A percentile compares a stretch with the other conserved stretches of the same genome.
Conservation (phyloP, 2,888 invertebrate species). For the Alloplasta piceator region DNA sequence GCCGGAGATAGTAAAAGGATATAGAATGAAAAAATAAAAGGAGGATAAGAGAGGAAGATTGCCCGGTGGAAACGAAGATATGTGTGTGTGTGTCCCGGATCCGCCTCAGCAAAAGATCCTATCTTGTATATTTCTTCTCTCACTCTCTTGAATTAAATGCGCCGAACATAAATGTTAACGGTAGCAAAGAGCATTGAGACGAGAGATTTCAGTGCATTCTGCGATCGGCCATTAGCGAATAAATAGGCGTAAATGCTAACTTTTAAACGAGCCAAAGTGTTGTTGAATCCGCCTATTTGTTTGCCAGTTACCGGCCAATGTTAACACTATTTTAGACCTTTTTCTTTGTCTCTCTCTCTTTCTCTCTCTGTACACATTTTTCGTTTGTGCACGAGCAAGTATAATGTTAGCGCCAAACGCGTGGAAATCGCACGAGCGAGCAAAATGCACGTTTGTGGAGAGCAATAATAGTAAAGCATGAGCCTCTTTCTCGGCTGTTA, state of each 20-base stretch:
- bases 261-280: too few relatives aligned
- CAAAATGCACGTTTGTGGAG: slow-evolving; percentile 17
- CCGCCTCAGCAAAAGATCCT: slow-evolving; percentile 22
- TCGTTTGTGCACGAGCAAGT: neutral
- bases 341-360: neutral
- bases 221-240: too few relatives aligned
- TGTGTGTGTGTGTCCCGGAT: slow-evolving; percentile 41
- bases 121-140: slow-evolving; percentile 16
- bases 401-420: slow-evolving; percentile 4
- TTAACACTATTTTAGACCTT: neutral
- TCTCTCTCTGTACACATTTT: neutral
- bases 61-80: too few relatives aligned
- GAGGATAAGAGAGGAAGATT: neutral
- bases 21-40: neutral
- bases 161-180: slow-evolving; percentile 50
- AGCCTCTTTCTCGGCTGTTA: neutral
- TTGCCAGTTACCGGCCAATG: too few relatives aligned
- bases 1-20: neutral
- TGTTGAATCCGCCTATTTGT: too few relatives aligned
- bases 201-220: neutral
- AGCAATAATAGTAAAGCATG: slow-evolving; percentile 16
- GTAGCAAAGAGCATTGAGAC: slow-evolving; percentile 20
- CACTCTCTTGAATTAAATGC: slow-evolving; percentile 45
- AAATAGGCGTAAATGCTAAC: too few relatives aligned
- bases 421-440: slow-evolving; percentile 32